Evolutionary conservation across 2,113 vertebrate genomes (phyloP), one percentile per base, ranked within the genome.

Genomic region (Sclerurus mexicanus): DNA sequence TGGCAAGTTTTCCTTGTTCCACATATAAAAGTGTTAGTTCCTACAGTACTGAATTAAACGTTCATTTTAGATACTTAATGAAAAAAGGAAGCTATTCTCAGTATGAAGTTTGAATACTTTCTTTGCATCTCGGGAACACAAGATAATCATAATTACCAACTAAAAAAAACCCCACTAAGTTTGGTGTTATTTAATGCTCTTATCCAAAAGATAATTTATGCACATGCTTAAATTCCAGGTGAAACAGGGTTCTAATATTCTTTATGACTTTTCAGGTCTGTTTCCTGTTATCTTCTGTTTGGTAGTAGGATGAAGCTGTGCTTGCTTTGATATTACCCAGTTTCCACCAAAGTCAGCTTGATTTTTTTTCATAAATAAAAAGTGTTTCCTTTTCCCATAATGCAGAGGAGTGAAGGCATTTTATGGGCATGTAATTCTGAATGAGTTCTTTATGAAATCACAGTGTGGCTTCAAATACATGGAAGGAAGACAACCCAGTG

Each of bases 191-290:
- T 67, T 77, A 47, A 17, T 58, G 4, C 4, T 64, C 1, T 72
- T 37, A 37, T 59, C 37, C 25, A 72, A 27, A 4, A 85, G 13
- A 68, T 1, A 62, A 68, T 76, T 44, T 76, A 68, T 40, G 8
- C 13, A 44, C 2, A 4, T 49, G 14, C 4, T 63, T 71, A 13
- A n/a, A 0, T 60, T 86, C 15, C 35, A 68, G 8, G 2, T 28
- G 7, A 42, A 60, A 52, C 6, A 42, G 17, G 4, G 2, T 10
- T 62, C 28, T 71, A 50, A 4, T 40, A 37, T 44, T 83, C 28
- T 56, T 63, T 55, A 12, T 35, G 10, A 68, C 13, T 23, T 89
- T 74, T 80, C 21, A 16, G 14, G 11, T 46, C 11, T 5, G 18
- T 82, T 49, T 72, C 23, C 7, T 79, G 4, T 75, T 46, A 39